Conservation (phyloP, 2,113 vertebrate species). For the Dromiciops gliroides region DNA sequence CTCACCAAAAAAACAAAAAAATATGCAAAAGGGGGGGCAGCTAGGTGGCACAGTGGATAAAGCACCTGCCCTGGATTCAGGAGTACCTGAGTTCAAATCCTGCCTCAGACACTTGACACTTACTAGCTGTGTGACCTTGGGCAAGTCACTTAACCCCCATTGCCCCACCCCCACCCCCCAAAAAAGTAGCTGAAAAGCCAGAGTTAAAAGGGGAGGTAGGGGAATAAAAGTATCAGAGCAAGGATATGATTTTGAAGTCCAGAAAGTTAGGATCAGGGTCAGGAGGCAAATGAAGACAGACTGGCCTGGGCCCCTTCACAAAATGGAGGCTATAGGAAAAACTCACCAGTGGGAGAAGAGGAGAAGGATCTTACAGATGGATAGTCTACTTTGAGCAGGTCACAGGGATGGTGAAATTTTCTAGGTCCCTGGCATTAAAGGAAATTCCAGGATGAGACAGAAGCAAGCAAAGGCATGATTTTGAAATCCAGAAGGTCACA, state of each 20-base stretch:
- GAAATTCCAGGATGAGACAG: background rate
- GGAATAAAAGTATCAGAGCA: background rate
- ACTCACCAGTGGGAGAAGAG: background rate
- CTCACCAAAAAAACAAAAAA: too few relatives aligned
- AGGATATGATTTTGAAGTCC: background rate
- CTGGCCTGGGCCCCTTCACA: background rate
- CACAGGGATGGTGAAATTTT: background rate
- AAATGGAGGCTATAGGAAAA: background rate
- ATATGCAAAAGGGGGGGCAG: too few relatives aligned
- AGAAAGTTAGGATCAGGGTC: background rate
- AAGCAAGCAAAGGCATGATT: background rate
- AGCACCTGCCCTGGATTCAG: too few relatives aligned
- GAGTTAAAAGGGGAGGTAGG: background rate
- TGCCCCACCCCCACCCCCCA: too few relatives aligned
- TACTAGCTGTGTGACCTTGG: too few relatives aligned
- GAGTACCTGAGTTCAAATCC: too few relatives aligned
- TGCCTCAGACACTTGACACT: too few relatives aligned
- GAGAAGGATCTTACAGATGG: background rate
- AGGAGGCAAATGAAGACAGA: background rate
- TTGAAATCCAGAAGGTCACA: background rate
- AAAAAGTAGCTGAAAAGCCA: background rate
- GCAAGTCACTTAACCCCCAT: too few relatives aligned
- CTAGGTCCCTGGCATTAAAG: background rate
- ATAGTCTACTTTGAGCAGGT: background rate
- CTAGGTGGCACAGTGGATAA: too few relatives aligned